phyloP scores from a whole-genome alignment of 2,113 vertebrate species.

The Tachycineta bicolor region DNA sequence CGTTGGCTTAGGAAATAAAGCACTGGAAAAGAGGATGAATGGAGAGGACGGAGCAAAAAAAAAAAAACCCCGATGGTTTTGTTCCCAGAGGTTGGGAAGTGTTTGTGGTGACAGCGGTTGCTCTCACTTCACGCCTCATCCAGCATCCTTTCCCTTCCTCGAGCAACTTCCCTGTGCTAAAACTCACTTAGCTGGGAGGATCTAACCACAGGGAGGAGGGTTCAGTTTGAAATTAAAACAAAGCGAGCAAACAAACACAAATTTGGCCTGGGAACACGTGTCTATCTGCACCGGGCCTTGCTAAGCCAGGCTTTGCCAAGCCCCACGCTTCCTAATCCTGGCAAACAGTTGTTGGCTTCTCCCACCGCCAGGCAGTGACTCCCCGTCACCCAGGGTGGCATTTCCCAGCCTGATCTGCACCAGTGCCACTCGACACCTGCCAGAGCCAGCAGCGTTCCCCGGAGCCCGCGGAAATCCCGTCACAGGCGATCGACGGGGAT shows the following conservation, averaged over 20 bases:
- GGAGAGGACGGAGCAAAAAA: not conserved
- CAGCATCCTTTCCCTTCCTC: conserved; percentile 29
- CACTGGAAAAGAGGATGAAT: not conserved
- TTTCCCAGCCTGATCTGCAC: not conserved
- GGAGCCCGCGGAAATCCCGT: rapidly evolving
- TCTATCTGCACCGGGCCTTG: not conserved
- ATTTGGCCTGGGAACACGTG: not conserved
- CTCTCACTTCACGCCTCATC: conserved; percentile 10
- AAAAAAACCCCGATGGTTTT: not conserved
- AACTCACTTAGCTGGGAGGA: not conserved
- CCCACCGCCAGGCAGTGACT: not conserved
- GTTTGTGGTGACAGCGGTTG: not conserved
- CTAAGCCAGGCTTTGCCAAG: conserved; percentile 25
- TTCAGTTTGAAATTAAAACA: conserved; percentile 3
- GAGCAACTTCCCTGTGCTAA: not conserved
- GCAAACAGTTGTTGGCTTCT: not conserved
- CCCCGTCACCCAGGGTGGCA: not conserved
- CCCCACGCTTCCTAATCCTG: not conserved
- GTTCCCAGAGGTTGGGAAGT: not conserved
- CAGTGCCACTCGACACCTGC: not conserved
- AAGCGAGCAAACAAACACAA: not conserved
- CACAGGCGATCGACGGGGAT: rapidly evolving
- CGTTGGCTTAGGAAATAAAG: not conserved
- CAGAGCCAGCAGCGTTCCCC: not conserved
- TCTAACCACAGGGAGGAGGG: conserved; percentile 22